Evolutionary conservation across 2,888 invertebrate species (phyloP).

Genomic region (Arge pagana): DNA sequence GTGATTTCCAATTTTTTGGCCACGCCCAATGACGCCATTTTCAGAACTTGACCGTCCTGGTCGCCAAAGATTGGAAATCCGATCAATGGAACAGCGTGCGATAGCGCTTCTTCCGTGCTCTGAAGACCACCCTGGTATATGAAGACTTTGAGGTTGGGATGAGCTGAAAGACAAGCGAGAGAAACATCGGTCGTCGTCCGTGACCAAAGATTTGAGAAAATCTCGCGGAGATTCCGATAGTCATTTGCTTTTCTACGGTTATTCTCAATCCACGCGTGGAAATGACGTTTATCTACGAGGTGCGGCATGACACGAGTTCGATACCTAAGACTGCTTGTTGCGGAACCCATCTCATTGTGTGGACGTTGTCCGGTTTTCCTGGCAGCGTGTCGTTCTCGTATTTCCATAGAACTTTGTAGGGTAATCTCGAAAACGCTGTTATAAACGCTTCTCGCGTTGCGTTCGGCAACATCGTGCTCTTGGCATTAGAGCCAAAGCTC

Average conservation of each 20-base stretch:
- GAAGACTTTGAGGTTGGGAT: slow-evolving; percentile 41
- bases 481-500: slow-evolving; percentile 60
- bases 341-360: slow-evolving; percentile 57
- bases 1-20: slow-evolving; percentile 30
- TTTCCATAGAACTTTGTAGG: slow-evolving; percentile 60
- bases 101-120: slow-evolving; percentile 41
- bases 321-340: slow-evolving; percentile 56
- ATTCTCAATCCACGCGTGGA: too few species aligned
- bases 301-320: too few species aligned
- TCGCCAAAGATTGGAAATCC: slow-evolving; percentile 40
- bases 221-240: too few species aligned
- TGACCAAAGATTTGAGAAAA: too few species aligned
- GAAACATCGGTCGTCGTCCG: too few species aligned
- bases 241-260: too few species aligned
- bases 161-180: slow-evolving; percentile 29
- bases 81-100: slow-evolving; percentile 37
- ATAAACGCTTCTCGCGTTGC: slow-evolving; percentile 54
- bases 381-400: slow-evolving; percentile 56
- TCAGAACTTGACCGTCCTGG: slow-evolving; percentile 32
- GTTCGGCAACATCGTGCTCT: slow-evolving; percentile 56
- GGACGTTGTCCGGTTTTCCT: slow-evolving; percentile 57
- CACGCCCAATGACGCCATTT: slow-evolving; percentile 30
- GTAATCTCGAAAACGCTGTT: slow-evolving; percentile 54
- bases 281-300: too few species aligned
- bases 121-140: slow-evolving; percentile 43